A percentile compares a stretch with the other conserved stretches of the same genome.
Conservation (phyloP, 1,140 invertebrate species). For the Triops longicaudatus region DNA sequence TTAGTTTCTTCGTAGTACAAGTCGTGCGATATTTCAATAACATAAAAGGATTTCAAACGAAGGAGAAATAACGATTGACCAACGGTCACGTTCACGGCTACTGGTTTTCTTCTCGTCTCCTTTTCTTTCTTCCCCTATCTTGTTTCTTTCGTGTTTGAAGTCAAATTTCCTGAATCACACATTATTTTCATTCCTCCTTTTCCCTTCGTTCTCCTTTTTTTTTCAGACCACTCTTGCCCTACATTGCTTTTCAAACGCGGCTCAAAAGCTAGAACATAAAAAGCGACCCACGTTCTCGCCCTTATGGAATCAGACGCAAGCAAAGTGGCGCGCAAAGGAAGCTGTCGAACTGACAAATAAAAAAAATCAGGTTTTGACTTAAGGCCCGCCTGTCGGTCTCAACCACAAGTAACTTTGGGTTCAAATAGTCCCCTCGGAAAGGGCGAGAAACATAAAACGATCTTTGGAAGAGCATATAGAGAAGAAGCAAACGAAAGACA, state of each 20-base stretch:
- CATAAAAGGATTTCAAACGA: conserved; percentile 8
- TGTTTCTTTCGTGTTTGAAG: background rate
- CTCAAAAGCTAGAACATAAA: no score
- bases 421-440: background rate
- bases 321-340: background rate
- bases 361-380: conserved; percentile 10
- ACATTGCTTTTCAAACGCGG: background rate
- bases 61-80: background rate
- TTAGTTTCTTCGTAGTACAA: background rate
- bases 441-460: background rate
- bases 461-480: background rate
- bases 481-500: no score
- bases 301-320: background rate
- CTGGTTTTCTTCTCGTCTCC: background rate
- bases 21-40: background rate
- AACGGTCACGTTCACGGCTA: conserved; percentile 9
- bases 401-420: background rate
- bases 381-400: background rate
- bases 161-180: background rate
- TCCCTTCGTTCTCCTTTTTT: background rate
- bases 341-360: background rate
- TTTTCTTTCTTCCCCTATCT: background rate
- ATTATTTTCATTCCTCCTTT: background rate
- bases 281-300: background rate
- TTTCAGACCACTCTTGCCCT: background rate